phyloP scores from a whole-genome alignment of 2,888 invertebrate genomes.

The Melieria omissa region DNA sequence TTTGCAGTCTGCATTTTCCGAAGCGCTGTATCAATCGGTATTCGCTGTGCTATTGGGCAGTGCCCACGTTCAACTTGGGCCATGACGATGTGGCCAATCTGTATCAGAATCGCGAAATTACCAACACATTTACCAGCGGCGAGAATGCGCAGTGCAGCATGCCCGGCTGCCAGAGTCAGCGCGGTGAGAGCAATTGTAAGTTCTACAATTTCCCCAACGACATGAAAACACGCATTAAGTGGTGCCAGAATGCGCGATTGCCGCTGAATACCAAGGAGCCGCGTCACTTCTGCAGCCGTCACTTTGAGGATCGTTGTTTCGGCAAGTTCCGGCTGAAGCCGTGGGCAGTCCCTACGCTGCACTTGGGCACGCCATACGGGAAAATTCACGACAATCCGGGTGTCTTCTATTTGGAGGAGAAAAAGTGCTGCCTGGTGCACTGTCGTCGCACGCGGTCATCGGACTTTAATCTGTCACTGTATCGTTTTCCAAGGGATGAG shows the following conservation, averaged over 20 bases:
- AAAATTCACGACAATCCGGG: constrained; percentile 61
- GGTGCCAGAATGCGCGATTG: constrained; percentile 60
- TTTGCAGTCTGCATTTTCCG: constrained; percentile 61
- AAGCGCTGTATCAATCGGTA: constrained; percentile 62
- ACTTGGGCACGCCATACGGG: constrained; percentile 59
- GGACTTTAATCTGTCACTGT: constrained; percentile 59
- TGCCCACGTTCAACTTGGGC: constrained; percentile 60
- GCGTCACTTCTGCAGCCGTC: constrained; percentile 59
- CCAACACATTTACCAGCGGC: constrained; percentile 59
- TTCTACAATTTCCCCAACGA: constrained; percentile 61
- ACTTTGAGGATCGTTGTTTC: constrained; percentile 61
- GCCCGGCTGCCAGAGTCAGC: constrained; percentile 59
- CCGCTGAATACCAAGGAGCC: constrained; percentile 60
- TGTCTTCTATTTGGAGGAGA: constrained; percentile 58
- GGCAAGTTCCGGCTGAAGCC: constrained; percentile 61
- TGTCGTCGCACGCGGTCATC: constrained; percentile 60
- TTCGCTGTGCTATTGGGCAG: constrained; percentile 61
- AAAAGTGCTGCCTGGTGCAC: constrained; percentile 59
- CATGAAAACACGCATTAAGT: constrained; percentile 59
- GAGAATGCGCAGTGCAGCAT: constrained; percentile 62
- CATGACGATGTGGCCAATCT: constrained; percentile 62
- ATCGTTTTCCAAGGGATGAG: constrained; percentile 60
- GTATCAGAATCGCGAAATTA: constrained; percentile 61
- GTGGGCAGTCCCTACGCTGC: constrained; percentile 60
- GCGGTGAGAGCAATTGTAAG: constrained; percentile 61